Conservation (phyloP, 2,888 invertebrate genomes). For the Buathra laborator region DNA sequence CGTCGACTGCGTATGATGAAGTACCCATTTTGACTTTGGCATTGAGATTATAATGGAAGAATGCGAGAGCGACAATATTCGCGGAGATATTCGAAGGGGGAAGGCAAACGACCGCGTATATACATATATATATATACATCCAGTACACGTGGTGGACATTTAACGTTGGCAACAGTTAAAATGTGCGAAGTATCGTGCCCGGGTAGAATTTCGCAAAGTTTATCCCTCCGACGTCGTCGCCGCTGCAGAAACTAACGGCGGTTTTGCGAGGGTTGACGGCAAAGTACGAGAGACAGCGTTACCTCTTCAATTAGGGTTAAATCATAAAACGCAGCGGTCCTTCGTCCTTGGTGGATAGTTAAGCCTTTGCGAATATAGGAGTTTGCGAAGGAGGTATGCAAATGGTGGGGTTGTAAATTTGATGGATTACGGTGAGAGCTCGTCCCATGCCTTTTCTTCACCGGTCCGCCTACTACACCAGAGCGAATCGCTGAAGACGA, state of each 20-base stretch:
- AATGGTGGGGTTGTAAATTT: slow-evolving; percentile 80
- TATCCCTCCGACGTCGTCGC: slow-evolving; percentile 59
- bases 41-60: slow-evolving; percentile 51
- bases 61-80: slow-evolving; percentile 36
- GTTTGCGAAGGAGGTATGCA: slow-evolving; percentile 79
- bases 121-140: slow-evolving; percentile 20
- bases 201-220: slow-evolving; percentile 67
- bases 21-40: slow-evolving; percentile 34
- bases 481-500: slow-evolving; percentile 57
- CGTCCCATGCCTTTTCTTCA: slow-evolving; percentile 73
- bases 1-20: slow-evolving; percentile 6
- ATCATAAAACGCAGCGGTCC: slow-evolving; percentile 79
- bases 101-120: slow-evolving; percentile 33
- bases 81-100: slow-evolving; percentile 45
- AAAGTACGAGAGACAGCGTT: slow-evolving; percentile 64
- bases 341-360: slow-evolving; percentile 72
- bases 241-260: slow-evolving; percentile 68
- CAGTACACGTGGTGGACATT: slow-evolving; percentile 54
- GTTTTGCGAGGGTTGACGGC: slow-evolving; percentile 67
- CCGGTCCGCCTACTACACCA: slow-evolving; percentile 50
- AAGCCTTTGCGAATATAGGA: slow-evolving; percentile 79
- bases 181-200: slow-evolving; percentile 28
- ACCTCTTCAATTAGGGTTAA: slow-evolving; percentile 84
- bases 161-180: slow-evolving; percentile 44
- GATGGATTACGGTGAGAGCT: slow-evolving; percentile 75